phyloP scores from a whole-genome alignment of 2,797 vertebrate species.

The Sus cebifrons region DNA sequence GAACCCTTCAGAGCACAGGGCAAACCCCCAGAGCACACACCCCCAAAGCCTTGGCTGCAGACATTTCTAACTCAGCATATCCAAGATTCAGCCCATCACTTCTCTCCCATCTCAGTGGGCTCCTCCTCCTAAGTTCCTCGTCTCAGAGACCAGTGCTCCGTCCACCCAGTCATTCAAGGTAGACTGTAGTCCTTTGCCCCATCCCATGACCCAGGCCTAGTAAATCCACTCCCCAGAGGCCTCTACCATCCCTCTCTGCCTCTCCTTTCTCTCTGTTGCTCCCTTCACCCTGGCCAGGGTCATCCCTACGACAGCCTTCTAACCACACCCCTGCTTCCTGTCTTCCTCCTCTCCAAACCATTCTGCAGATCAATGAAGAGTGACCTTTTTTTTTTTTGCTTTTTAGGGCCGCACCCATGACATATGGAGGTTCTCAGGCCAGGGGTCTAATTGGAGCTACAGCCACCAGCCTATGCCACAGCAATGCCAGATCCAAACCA shows the following conservation, averaged over 20 bases:
- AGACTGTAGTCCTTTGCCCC: not conserved
- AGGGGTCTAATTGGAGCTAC: no score
- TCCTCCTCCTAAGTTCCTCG: not conserved
- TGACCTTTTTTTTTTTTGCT: not conserved
- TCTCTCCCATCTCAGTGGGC: not conserved
- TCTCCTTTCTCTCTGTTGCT: not conserved
- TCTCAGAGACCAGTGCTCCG: not conserved
- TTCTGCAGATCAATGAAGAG: not conserved
- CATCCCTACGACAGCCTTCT: not conserved
- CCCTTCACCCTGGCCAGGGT: not conserved
- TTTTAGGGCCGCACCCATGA: no score
- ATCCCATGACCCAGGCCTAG: fast-evolving
- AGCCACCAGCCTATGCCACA: no score
- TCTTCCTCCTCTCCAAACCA: not conserved
- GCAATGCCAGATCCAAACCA: no score
- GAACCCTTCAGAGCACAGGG: not conserved
- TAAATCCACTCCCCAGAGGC: not conserved
- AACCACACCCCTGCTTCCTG: not conserved
- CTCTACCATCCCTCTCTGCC: not conserved
- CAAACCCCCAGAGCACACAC: not conserved
- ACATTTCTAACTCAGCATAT: not conserved
- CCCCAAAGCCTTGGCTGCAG: not conserved
- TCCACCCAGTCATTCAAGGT: not conserved
- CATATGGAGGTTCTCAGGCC: no score
- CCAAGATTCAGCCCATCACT: not conserved